phyloP scores from a whole-genome alignment of 2,888 invertebrate genomes.

The Tribolium freemani region DNA sequence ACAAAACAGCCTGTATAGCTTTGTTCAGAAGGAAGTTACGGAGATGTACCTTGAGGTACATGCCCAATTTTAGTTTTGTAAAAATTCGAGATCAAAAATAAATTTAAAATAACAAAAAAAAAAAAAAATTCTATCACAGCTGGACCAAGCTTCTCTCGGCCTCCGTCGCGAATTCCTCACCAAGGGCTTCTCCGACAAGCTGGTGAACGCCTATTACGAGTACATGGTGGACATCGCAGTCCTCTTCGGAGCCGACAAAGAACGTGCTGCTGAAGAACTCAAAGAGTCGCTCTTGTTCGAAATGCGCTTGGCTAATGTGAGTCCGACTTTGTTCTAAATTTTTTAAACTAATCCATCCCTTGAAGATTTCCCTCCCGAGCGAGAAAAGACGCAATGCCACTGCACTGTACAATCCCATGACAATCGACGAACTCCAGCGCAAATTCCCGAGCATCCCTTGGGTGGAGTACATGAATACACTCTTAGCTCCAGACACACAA shows the following conservation, averaged over 20 bases:
- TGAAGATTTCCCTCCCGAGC: conserved; percentile 85
- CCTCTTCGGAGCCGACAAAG: conserved; percentile 84
- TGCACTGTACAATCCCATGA: conserved; percentile 93
- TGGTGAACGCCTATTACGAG: conserved; percentile 88
- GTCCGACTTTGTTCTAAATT: conserved; percentile 58
- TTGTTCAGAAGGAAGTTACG: no score
- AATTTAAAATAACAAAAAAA: no score
- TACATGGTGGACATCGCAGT: conserved; percentile 92
- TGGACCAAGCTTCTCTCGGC: conserved; percentile 90
- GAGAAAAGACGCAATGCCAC: conserved; percentile 93
- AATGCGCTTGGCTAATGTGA: conserved; percentile 91
- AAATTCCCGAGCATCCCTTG: conserved; percentile 85
- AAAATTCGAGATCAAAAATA: no score
- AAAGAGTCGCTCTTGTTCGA: conserved; percentile 88
- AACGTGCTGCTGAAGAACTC: conserved; percentile 79
- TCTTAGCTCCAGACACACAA: conserved; percentile 77
- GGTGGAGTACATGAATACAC: conserved; percentile 86
- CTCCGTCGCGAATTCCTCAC: conserved; percentile 88
- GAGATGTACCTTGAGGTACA: no score
- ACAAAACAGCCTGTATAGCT: no score
- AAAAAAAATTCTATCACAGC: no score
- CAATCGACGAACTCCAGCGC: conserved; percentile 80
- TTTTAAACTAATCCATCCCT: not conserved
- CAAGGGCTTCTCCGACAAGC: conserved; percentile 85
- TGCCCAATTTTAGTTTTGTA: no score